Evolutionary conservation across 2,888 invertebrate genomes (phyloP).

Genomic region (Cyclophora albipunctata): DNA sequence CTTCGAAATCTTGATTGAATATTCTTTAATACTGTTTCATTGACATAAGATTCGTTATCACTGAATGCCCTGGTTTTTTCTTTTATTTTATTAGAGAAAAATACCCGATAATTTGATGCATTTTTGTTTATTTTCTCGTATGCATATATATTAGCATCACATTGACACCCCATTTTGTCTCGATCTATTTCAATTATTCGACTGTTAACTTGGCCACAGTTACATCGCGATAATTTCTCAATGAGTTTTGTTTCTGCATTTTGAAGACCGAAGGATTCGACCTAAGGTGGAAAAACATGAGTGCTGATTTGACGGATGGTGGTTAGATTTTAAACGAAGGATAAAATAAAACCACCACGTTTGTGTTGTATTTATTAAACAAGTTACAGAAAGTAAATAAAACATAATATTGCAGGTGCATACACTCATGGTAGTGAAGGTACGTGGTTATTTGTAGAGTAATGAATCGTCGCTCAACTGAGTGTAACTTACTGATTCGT

Average conservation of each 20-base stretch:
- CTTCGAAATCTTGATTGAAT: too few relatives aligned
- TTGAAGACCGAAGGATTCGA: slow-evolving; percentile 5
- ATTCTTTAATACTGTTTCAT: too few relatives aligned
- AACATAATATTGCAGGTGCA: neutral
- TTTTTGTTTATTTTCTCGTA: too few relatives aligned
- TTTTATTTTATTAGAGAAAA: too few relatives aligned
- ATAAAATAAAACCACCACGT: slow-evolving; percentile 45
- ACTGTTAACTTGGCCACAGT: slow-evolving; percentile 12
- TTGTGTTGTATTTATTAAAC: slow-evolving; percentile 22
- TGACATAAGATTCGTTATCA: too few relatives aligned
- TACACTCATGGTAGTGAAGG: too few relatives aligned
- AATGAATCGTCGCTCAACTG: slow-evolving; percentile 28
- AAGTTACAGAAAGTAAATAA: neutral
- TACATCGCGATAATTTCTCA: slow-evolving; percentile 13
- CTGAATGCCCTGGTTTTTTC: too few relatives aligned
- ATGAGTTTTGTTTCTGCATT: neutral
- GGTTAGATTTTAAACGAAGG: slow-evolving; percentile 23
- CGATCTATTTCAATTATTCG: neutral
- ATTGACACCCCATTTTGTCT: too few relatives aligned
- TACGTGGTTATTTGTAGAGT: slow-evolving; percentile 2
- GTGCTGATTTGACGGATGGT: slow-evolving; percentile 24
- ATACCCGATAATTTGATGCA: too few relatives aligned
- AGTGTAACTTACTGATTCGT: slow-evolving; percentile 49
- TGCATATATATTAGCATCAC: too few relatives aligned
- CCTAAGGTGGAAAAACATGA: slow-evolving; percentile 30